Evolutionary conservation across 2,797 vertebrate genomes (phyloP).

Genomic region (Lepus oiostolus): DNA sequence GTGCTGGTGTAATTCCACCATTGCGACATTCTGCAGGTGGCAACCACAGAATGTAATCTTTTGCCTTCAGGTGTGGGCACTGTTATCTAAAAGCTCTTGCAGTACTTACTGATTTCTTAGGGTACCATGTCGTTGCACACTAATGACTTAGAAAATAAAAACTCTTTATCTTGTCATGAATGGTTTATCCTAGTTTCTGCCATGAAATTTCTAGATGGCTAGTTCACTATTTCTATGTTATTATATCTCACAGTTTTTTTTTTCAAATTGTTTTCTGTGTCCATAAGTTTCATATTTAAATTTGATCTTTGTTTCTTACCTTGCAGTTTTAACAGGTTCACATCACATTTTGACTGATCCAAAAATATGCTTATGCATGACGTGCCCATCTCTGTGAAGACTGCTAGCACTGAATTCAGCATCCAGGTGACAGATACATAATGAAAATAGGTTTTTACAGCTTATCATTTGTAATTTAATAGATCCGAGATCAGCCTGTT

Average conservation of each 20-base stretch:
- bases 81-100: background rate
- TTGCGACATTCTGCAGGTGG: constrained; percentile 32
- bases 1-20: background rate
- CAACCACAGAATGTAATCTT: background rate
- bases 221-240: constrained; percentile 22
- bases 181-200: background rate
- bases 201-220: background rate
- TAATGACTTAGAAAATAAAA: constrained; percentile 9
- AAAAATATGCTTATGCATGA: background rate
- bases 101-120: background rate
- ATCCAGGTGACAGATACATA: background rate
- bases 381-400: background rate
- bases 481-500: constrained; percentile 97
- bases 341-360: constrained; percentile 36
- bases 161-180: background rate
- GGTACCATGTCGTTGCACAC: background rate
- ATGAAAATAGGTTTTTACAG: constrained; percentile 64
- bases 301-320: background rate
- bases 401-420: constrained; percentile 11
- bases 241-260: constrained; percentile 1
- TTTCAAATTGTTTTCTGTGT: constrained; percentile 19
- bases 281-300: constrained; percentile 41
- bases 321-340: constrained; percentile 50
- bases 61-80: background rate
- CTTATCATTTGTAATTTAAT: constrained; percentile 78